Evolutionary conservation across 2,113 vertebrate genomes (phyloP), one percentile per base, ranked within the genome.

Genomic region (Sander vitreus): DNA sequence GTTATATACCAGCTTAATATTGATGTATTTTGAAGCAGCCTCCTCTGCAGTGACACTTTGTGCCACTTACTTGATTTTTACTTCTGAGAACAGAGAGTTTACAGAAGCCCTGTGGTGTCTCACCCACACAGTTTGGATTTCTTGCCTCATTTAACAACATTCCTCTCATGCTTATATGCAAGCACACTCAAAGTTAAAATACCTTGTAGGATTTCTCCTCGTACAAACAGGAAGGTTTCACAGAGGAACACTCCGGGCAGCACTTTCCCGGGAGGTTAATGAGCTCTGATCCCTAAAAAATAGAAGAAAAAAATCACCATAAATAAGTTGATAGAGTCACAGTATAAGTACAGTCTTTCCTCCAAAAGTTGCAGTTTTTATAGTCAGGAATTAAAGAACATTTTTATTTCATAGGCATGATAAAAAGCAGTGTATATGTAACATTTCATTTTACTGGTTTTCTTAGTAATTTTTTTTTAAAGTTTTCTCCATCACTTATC

Each of bases 161-260:
- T 50, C 7, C 3, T 33, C 13, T 70, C 25, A 12, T 58, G 9
- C 58, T 79, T 48, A 14, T n/a, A 1, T n/a, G 39, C 23, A 81
- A 63, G 63, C 12, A 39, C 0, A 23, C 14, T 19, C 16, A 54
- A 7, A 51, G n/a, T 36, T 0, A 58, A 75, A 51, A 18, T 88
- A 99, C 98, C 92, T 95, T 91, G 92, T 94, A 95, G 88, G 85
- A 85, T 69, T 93, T 91, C 18, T 90, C 95, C 74, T 95, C 80
- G 82, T 96, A 93, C 76, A 95, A 76, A 94, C 98, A 99, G 78
- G 88, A 77, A 5, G 92, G 83, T 39, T 63, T 95, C 7, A 69
- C 85, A 2, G 95, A 87, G 65, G 95, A 90, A 88, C 98, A 99
- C 91, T 98, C 97, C 11, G 97, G 95, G 83, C 98, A 99, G 88